These are phyloP conservation scores for Matsumyia berberina DNA, from an alignment of 2,888 invertebrate genomes.

Conservation along the genomic window DNA sequence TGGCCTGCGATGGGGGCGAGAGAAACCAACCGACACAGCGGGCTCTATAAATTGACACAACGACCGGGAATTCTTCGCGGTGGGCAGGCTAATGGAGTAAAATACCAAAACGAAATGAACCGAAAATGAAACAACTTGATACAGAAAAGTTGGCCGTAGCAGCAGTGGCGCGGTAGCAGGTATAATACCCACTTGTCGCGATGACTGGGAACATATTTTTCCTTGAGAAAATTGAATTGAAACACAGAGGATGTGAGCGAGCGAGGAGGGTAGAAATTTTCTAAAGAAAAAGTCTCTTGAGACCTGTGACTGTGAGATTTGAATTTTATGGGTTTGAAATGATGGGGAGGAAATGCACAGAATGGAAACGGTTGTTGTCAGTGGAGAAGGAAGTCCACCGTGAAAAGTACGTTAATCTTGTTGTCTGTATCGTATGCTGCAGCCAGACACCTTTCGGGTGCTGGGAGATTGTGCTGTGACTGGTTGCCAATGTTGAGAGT, in stretches of 20 bases:
- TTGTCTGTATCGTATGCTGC: background rate
- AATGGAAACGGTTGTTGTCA: constrained; percentile 29
- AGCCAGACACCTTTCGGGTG: background rate
- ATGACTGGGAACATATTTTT: constrained; percentile 13
- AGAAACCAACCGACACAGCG: constrained; percentile 36
- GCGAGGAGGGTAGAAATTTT: constrained; percentile 12
- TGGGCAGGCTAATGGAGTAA: constrained; percentile 27
- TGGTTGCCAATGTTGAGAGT: constrained; percentile 48
- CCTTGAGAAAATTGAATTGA: constrained; percentile 27
- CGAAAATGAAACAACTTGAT: constrained; percentile 57
- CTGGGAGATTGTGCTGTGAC: constrained; percentile 2
- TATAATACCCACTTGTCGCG: background rate
- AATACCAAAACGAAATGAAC: constrained; percentile 57
- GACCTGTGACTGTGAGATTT: constrained; percentile 19
- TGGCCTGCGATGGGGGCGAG: constrained; percentile 9
- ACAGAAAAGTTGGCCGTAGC: constrained; percentile 28
- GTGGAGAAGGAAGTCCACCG: constrained; percentile 13
- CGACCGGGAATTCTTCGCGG: constrained; percentile 35
- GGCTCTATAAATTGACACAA: constrained; percentile 49
- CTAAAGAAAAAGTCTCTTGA: constrained; percentile 6
- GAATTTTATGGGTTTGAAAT: constrained; percentile 16
- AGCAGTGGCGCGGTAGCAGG: background rate
- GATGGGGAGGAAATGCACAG: constrained; percentile 32
- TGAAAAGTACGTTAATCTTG: constrained; percentile 33
- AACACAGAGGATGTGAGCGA: constrained; percentile 7